Evolutionary conservation across 2,797 vertebrate species (phyloP).

Genomic region (Synaphobranchus kaupii): DNA sequence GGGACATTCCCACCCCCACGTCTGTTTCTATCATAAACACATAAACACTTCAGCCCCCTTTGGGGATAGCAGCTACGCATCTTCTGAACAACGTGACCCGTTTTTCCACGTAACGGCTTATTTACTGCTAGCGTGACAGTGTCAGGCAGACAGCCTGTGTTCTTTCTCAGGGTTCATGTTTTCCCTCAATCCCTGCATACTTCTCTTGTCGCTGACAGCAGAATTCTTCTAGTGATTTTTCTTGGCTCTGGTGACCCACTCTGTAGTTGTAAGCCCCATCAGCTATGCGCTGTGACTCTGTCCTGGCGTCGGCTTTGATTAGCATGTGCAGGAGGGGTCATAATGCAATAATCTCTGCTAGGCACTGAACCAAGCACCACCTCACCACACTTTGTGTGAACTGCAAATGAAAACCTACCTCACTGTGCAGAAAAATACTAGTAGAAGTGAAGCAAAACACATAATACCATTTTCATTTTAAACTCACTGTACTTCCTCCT

Average conservation of each 20-base stretch:
- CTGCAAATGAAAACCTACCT: not conserved
- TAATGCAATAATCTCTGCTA: not conserved
- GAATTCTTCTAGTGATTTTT: slow-evolving; percentile 7
- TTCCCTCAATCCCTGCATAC: slow-evolving; percentile 1
- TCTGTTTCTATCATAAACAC: slow-evolving; percentile 3
- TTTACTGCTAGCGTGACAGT: not conserved
- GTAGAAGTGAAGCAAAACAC: not conserved
- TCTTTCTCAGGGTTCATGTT: slow-evolving; percentile 11
- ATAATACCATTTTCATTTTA: not conserved
- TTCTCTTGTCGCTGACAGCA: not conserved
- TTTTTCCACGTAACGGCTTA: not conserved
- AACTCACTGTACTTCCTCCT: not conserved
- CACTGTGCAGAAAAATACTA: not conserved
- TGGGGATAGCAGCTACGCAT: not conserved
- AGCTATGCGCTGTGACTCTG: not conserved
- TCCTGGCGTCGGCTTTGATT: not conserved
- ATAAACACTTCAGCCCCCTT: not conserved
- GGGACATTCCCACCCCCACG: not conserved
- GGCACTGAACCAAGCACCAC: not conserved
- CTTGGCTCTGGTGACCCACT: not conserved
- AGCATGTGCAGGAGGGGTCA: not conserved
- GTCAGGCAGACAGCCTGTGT: not conserved
- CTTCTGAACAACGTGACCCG: not conserved
- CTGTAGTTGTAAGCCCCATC: not conserved
- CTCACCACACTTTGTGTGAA: not conserved